Evolutionary conservation across 2,888 invertebrate genomes (phyloP).

Genomic region (Apeira syringaria): DNA sequence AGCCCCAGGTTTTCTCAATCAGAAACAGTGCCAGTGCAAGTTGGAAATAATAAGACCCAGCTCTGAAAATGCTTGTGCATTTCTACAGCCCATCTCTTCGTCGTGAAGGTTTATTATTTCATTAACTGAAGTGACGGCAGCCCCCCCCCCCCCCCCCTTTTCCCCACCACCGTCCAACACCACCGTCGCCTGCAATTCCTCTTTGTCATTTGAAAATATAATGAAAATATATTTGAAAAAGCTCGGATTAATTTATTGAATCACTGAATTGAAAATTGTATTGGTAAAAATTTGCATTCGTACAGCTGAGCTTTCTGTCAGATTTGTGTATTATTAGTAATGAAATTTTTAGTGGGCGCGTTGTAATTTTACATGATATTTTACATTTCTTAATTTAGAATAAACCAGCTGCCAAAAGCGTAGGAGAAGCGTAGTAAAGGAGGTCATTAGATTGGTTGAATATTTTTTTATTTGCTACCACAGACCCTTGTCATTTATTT

Average conservation of each 20-base stretch:
- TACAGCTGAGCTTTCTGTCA: too few relatives aligned
- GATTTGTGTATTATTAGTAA: too few relatives aligned
- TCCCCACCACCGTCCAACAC: too few relatives aligned
- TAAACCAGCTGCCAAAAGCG: too few relatives aligned
- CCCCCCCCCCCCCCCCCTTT: slow-evolving; percentile 25
- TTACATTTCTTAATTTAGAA: too few relatives aligned
- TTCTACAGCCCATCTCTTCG: slow-evolving; percentile 19
- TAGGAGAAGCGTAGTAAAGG: too few relatives aligned
- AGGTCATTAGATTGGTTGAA: too few relatives aligned
- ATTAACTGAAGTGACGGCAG: slow-evolving; percentile 46
- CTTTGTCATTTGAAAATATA: slow-evolving; percentile 39
- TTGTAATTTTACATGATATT: too few relatives aligned
- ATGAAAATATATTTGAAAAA: slow-evolving; percentile 40
- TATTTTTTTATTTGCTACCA: too few relatives aligned
- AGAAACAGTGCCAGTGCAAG: not conserved
- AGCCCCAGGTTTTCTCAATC: too few relatives aligned
- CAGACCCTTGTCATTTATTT: too few relatives aligned
- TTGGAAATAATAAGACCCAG: not conserved
- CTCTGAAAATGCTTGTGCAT: not conserved
- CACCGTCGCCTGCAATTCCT: slow-evolving; percentile 25
- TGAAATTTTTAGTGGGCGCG: too few relatives aligned
- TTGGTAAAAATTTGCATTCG: slow-evolving; percentile 23
- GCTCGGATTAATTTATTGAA: slow-evolving; percentile 43
- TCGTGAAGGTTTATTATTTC: slow-evolving; percentile 46
- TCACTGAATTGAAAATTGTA: slow-evolving; percentile 30